Evolutionary conservation across 2,113 vertebrate genomes (phyloP).

Genomic region (Puffinus mauretanicus): DNA sequence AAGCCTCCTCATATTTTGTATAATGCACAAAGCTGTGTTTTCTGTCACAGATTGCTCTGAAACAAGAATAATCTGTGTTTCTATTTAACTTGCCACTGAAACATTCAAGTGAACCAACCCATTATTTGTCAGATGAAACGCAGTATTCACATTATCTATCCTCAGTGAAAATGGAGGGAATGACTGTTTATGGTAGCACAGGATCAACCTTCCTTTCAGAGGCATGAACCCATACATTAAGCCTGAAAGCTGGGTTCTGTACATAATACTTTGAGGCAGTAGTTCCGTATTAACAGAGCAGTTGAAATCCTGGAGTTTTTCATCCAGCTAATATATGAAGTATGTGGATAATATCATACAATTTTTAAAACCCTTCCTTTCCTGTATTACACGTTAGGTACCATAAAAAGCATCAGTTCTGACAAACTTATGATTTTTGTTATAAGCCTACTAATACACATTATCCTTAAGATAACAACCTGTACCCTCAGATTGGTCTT

Average conservation of each 20-base stretch:
- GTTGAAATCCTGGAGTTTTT: background rate
- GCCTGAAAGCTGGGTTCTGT: background rate
- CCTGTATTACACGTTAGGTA: background rate
- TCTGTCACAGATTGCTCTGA: background rate
- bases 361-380: background rate
- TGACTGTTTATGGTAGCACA: background rate
- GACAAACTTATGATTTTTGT: background rate
- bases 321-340: background rate
- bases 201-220: background rate
- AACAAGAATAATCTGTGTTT: background rate
- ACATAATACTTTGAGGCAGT: background rate
- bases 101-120: background rate
- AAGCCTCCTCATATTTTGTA: background rate
- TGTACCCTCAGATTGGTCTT: background rate
- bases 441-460: background rate
- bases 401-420: background rate
- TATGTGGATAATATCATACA: background rate
- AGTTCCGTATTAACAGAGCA: background rate
- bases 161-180: background rate
- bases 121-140: background rate
- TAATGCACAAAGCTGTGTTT: background rate
- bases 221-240: background rate
- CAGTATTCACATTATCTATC: background rate
- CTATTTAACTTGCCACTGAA: background rate
- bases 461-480: background rate